phyloP scores from a whole-genome alignment of 2,797 vertebrate genomes.

The Labroides dimidiatus region DNA sequence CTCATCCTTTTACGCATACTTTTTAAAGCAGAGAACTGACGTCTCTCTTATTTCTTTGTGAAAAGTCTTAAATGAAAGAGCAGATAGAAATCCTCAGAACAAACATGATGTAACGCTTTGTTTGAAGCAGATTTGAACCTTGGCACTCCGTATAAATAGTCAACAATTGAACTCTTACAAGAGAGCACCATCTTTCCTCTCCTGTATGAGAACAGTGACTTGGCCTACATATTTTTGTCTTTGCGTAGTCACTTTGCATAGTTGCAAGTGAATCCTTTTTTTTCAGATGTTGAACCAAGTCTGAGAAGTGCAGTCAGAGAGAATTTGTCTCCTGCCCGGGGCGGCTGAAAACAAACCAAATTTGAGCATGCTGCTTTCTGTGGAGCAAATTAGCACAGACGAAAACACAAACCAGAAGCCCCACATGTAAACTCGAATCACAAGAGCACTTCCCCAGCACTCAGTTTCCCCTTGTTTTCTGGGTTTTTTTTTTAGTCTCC shows the following conservation, averaged over 20 bases:
- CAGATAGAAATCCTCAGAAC: constrained; percentile 23
- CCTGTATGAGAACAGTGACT: constrained; percentile 34
- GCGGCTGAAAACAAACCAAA: constrained; percentile 74
- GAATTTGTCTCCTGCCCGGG: constrained; percentile 68
- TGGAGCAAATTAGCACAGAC: constrained; percentile 71
- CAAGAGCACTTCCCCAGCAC: constrained; percentile 36
- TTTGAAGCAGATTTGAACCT: constrained; percentile 39
- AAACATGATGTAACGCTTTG: constrained; percentile 31
- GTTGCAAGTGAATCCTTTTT: constrained; percentile 60
- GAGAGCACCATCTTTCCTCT: constrained; percentile 21
- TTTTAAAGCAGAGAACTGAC: constrained; percentile 3
- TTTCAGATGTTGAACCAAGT: constrained; percentile 58
- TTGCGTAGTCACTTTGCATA: constrained; percentile 60
- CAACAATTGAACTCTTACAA: constrained; percentile 18
- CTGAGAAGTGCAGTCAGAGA: constrained; percentile 68
- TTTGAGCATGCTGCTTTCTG: constrained; percentile 72
- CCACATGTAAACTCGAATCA: constrained; percentile 52
- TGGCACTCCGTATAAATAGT: constrained; percentile 12
- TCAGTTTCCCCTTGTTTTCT: constrained; percentile 32
- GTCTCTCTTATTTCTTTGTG: constrained; percentile 23
- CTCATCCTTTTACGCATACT: constrained; percentile 26
- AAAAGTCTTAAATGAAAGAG: constrained; percentile 29
- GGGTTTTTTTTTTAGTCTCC: constrained; percentile 22
- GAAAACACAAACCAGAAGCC: constrained; percentile 62
- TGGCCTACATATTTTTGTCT: constrained; percentile 59